These are phyloP conservation scores for Drosophila sucinea DNA, from an alignment of 1,140 invertebrate genomes.

Conservation along the genomic window DNA sequence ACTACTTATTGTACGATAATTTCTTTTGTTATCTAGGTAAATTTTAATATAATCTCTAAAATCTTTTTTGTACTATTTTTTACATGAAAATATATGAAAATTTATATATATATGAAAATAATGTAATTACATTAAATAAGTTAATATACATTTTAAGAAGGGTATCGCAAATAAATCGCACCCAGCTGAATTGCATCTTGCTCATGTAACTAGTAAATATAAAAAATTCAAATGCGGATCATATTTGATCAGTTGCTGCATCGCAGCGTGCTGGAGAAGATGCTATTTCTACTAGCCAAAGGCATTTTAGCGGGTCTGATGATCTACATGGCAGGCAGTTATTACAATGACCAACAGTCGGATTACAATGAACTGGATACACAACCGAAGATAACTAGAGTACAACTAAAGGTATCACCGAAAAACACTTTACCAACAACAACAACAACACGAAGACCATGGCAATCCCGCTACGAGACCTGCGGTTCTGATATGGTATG, in stretches of 20 bases:
- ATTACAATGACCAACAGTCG: constrained; percentile 3
- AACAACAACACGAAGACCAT: neutral
- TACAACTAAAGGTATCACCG: neutral
- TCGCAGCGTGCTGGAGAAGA: neutral
- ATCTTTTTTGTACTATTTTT: too few species aligned
- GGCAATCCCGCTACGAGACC: neutral
- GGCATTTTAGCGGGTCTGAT: constrained; percentile 5
- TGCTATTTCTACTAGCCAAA: constrained; percentile 8
- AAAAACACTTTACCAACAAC: neutral
- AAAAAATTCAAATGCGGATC: neutral
- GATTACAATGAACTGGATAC: neutral
- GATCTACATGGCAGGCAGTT: neutral
- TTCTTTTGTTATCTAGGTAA: too few species aligned
- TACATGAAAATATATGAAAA: too few species aligned
- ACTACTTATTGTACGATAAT: too few species aligned
- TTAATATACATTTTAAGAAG: neutral
- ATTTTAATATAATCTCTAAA: too few species aligned
- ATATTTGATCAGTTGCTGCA: neutral
- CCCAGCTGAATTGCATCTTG: constrained; percentile 3
- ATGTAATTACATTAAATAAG: too few species aligned
- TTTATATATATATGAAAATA: too few species aligned
- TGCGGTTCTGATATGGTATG: constrained; percentile 7
- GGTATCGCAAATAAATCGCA: neutral
- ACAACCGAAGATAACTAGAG: neutral
- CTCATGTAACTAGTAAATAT: neutral